Evolutionary conservation across 2,797 vertebrate species (phyloP), one percentile per base, ranked within the genome.

Genomic region (Otolemur crassicaudatus): DNA sequence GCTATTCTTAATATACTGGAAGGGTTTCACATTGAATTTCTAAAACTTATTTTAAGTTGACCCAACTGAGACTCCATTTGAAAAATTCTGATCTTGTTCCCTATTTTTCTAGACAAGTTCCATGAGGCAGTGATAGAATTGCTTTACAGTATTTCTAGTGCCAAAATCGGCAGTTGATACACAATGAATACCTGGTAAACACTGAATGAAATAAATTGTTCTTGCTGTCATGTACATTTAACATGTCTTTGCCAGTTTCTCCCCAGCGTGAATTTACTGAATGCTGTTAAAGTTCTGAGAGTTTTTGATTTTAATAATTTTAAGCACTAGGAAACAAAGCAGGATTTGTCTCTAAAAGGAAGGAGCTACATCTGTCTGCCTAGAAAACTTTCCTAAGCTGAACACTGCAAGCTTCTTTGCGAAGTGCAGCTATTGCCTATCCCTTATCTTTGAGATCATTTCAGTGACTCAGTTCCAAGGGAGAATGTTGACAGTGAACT

Each of bases 11-110:
- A 75, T 58, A 37, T 80, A 85, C 53, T 8, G 19, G 17, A 92
- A 79, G 27, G 34, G 5, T 88, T 90, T 87, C 53, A 76, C 16
- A 20, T 20, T 80, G 9, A 20, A 61, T 91, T 87, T 43, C 29
- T 69, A 16, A 40, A 76, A 56, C 20, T 82, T 23, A 75, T 91
- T 93, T 87, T 90, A 37, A 87, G 40, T 94, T 87, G 25, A 91
- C 49, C 34, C 49, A 93, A 37, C 8, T 27, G n/a, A 75, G 14
- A 43, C 29, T 93, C 34, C 17, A 20, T 63, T 56, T 79, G 86
- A 72, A 87, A 87, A 19, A 13, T 88, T 91, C 25, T 76, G 34
- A 80, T 10, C 53, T 46, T 61, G 20, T 53, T 73, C 10, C 5
- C 4, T 82, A 13, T 60, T 61, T 83, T 92, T 83, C 29, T 69